Evolutionary conservation across 1,140 invertebrate species (phyloP).

Genomic region (Drosophila bocki): DNA sequence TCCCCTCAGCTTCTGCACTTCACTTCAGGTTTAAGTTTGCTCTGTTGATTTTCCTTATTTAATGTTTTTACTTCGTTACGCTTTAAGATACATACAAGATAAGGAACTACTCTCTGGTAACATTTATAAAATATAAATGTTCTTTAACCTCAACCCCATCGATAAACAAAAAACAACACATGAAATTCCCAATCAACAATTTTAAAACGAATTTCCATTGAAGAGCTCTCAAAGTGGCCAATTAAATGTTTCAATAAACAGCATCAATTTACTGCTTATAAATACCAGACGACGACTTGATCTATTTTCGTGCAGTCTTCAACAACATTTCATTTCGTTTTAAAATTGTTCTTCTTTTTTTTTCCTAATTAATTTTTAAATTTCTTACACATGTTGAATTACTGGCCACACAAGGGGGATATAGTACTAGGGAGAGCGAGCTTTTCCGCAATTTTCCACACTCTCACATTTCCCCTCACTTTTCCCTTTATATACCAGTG

Average conservation of each 20-base stretch:
- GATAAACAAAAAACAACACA: slow-evolving; percentile 33
- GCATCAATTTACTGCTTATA: slow-evolving; percentile 63
- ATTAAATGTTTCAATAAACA: slow-evolving; percentile 78
- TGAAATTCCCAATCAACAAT: slow-evolving; percentile 39
- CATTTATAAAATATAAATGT: not conserved
- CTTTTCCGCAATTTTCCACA: slow-evolving; percentile 24
- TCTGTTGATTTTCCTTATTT: slow-evolving; percentile 64
- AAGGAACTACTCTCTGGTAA: not conserved
- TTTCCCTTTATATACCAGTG: not conserved
- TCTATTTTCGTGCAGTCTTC: slow-evolving; percentile 57
- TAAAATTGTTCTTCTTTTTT: slow-evolving; percentile 13
- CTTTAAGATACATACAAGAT: slow-evolving; percentile 14
- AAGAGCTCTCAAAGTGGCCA: slow-evolving; percentile 56
- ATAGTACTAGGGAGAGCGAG: not conserved
- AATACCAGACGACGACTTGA: slow-evolving; percentile 46
- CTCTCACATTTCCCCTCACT: slow-evolving; percentile 9
- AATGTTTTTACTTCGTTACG: slow-evolving; percentile 46
- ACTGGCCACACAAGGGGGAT: not conserved
- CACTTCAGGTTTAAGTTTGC: slow-evolving; percentile 54
- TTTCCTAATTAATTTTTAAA: slow-evolving; percentile 46
- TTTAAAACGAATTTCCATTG: slow-evolving; percentile 30
- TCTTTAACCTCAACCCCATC: not conserved
- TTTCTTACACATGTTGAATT: slow-evolving; percentile 48
- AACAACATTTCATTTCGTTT: slow-evolving; percentile 39
- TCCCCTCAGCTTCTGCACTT: slow-evolving; percentile 16